A percentile compares a stretch with the other conserved stretches of the same genome.
phyloP scores from a whole-genome alignment of 1,140 invertebrate genomes.

The Aporrectodea caliginosa region DNA sequence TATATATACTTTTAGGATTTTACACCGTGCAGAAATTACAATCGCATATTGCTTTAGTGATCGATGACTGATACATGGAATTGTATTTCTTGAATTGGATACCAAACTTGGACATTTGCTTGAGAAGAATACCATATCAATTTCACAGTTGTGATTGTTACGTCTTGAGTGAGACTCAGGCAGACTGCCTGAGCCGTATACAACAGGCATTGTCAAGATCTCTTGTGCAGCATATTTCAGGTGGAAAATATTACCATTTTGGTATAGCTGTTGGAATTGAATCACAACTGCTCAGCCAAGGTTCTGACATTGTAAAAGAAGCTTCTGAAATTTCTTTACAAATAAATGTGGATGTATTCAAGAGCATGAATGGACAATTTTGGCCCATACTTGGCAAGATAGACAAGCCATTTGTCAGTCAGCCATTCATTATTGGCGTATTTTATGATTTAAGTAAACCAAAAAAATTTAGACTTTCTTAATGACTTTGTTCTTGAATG shows the following conservation, averaged over 20 bases:
- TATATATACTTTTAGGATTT: no score
- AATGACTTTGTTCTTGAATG: neutral
- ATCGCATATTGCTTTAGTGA: no score
- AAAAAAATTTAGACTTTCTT: neutral
- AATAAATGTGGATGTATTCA: slow-evolving; percentile 49
- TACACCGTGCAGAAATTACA: no score
- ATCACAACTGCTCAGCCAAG: neutral
- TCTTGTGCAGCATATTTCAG: no score
- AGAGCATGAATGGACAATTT: slow-evolving; percentile 56
- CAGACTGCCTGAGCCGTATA: no score
- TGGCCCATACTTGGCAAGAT: slow-evolving; percentile 12
- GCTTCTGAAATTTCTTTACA: neutral
- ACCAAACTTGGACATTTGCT: no score
- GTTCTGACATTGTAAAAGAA: neutral
- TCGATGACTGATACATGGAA: no score
- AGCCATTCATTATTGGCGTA: slow-evolving; percentile 16
- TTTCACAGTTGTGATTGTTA: no score
- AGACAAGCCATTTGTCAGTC: neutral
- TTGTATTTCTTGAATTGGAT: no score
- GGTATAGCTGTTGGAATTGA: neutral
- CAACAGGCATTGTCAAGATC: no score
- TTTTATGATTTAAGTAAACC: slow-evolving; percentile 23
- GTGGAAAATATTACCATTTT: neutral
- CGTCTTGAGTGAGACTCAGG: no score
- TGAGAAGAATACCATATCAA: no score